Evolutionary conservation across 2,113 vertebrate species (phyloP).

Genomic region (Carettochelys insculpta): DNA sequence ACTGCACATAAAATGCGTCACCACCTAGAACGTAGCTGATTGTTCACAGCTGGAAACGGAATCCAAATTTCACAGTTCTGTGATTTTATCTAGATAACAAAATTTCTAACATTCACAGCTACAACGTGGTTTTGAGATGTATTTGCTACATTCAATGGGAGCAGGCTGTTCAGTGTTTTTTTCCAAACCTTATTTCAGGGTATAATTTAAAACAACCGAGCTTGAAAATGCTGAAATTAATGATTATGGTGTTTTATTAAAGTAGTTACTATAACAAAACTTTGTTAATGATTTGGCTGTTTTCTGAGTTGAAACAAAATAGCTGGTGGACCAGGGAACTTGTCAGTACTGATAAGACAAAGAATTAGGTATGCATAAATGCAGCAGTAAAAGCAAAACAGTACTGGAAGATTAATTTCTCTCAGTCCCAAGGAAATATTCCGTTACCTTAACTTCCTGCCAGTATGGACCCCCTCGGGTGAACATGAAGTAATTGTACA

Average conservation of each 20-base stretch:
- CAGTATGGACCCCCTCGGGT: slow-evolving; percentile 95
- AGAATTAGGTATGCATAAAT: neutral
- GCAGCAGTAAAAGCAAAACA: neutral
- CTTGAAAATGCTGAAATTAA: too few relatives aligned
- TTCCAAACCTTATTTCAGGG: neutral
- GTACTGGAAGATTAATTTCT: neutral
- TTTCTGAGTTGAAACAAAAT: neutral
- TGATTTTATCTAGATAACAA: neutral
- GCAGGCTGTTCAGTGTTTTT: neutral
- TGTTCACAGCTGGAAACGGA: too few relatives aligned
- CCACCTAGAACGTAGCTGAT: too few relatives aligned
- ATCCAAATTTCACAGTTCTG: neutral
- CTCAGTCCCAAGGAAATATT: neutral
- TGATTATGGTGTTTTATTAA: neutral
- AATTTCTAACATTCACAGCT: neutral
- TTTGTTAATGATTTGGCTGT: neutral
- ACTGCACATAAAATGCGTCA: too few relatives aligned
- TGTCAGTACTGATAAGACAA: neutral
- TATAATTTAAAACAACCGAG: neutral
- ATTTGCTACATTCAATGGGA: neutral
- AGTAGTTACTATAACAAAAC: neutral
- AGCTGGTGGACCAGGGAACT: too few relatives aligned
- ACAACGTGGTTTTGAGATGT: neutral
- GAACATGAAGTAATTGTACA: slow-evolving; percentile 94
- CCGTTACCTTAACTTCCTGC: slow-evolving; percentile 92